Conservation (phyloP, 2,797 vertebrate species). For the Chaetophractus vellerosus region DNA sequence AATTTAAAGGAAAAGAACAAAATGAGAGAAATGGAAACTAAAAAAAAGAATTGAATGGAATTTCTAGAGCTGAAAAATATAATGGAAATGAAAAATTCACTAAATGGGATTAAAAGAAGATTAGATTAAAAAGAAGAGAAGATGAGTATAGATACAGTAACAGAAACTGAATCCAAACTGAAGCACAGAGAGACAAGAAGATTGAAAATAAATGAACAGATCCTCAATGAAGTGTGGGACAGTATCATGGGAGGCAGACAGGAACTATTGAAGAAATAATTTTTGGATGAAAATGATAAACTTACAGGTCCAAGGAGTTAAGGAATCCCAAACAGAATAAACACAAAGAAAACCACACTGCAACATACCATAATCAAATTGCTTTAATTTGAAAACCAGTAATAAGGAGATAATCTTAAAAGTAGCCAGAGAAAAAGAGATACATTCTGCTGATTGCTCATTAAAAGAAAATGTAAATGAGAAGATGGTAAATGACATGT, state of each 20-base stretch:
- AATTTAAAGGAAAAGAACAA: not conserved
- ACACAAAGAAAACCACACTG: not conserved
- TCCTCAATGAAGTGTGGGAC: not conserved
- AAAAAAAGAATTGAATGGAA: not conserved
- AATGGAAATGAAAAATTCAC: not conserved
- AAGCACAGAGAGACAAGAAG: not conserved
- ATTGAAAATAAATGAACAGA: conserved; percentile 2
- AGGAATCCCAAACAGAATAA: not conserved
- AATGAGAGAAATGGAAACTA: not conserved
- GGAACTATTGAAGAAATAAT: not conserved
- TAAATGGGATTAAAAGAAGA: not conserved
- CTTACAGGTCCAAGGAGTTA: not conserved
- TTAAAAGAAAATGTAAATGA: not conserved
- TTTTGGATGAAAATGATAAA: conserved; percentile 3
- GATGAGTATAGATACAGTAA: not conserved
- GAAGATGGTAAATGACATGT: not conserved
- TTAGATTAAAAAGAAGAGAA: not conserved
- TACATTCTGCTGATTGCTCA: not conserved
- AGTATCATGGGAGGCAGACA: not conserved
- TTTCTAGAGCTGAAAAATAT: not conserved
- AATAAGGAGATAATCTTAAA: not conserved
- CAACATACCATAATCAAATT: not conserved
- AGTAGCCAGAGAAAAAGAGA: not conserved
- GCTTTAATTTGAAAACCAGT: not conserved
- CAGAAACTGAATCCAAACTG: not conserved